A percentile compares a stretch with the other conserved stretches of the same genome.
These are phyloP conservation scores for Ophion ellenae DNA, from an alignment of 2,888 invertebrate species.

Conservation along the genomic window DNA sequence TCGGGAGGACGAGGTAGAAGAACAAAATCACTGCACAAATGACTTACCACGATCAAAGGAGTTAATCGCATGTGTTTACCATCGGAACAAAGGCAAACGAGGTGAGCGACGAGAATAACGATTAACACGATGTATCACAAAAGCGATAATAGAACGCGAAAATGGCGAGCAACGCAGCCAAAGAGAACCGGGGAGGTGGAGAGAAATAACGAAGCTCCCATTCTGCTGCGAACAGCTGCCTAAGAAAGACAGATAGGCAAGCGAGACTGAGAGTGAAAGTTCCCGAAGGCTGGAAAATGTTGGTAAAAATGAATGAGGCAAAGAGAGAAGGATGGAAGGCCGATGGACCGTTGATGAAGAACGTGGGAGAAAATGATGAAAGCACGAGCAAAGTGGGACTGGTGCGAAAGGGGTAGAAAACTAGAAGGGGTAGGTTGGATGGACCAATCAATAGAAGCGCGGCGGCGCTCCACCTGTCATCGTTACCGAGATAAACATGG, in stretches of 20 bases:
- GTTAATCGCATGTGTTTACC: conserved; percentile 66
- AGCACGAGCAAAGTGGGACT: conserved; percentile 48
- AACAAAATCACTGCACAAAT: conserved; percentile 51
- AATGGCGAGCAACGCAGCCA: conserved; percentile 28
- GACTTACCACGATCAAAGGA: conserved; percentile 66
- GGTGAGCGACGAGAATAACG: conserved; percentile 55
- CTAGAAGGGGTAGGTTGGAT: conserved; percentile 68
- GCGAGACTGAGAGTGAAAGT: conserved; percentile 33
- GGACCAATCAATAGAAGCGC: conserved; percentile 79
- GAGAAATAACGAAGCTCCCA: conserved; percentile 18
- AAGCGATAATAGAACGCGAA: conserved; percentile 17
- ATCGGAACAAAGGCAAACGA: conserved; percentile 53
- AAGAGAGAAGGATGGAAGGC: conserved; percentile 8
- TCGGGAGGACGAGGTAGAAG: conserved; percentile 6
- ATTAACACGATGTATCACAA: conserved; percentile 47
- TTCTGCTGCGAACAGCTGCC: conserved; percentile 44
- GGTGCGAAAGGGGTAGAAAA: conserved; percentile 60
- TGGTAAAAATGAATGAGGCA: conserved; percentile 23
- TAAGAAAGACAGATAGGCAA: conserved; percentile 41
- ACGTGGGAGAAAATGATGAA: conserved; percentile 33
- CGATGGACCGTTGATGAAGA: not conserved
- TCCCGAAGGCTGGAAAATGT: conserved; percentile 35
- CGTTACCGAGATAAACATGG: conserved; percentile 73
- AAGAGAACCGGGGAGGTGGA: not conserved
- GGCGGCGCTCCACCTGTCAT: conserved; percentile 79